Evolutionary conservation across 2,888 invertebrate species (phyloP).

Genomic region (Acanthacorydalis orientalis): DNA sequence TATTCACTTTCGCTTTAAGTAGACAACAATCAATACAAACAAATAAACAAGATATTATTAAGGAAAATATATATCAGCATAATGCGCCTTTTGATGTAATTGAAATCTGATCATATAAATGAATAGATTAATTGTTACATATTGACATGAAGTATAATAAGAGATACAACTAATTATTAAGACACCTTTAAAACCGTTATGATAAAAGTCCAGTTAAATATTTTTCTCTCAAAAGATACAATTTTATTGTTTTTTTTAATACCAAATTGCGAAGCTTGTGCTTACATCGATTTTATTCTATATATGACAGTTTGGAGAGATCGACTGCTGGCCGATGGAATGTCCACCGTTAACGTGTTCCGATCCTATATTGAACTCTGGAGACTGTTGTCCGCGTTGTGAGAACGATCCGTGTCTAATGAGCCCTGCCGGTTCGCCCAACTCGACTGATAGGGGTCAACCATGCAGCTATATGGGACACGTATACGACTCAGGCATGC

Average conservation of each 20-base stretch:
- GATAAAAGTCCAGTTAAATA: no score
- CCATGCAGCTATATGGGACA: slow-evolving; percentile 44
- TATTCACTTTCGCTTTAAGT: no score
- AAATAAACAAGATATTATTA: no score
- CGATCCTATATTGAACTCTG: slow-evolving; percentile 41
- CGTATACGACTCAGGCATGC: slow-evolving; percentile 38
- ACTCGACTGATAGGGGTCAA: slow-evolving; percentile 26
- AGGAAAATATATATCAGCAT: no score
- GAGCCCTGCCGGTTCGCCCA: slow-evolving; percentile 20
- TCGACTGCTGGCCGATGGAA: slow-evolving; percentile 77
- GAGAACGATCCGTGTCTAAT: slow-evolving; percentile 37
- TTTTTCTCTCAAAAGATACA: no score
- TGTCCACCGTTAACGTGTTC: slow-evolving; percentile 56
- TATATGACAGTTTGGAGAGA: slow-evolving; percentile 51
- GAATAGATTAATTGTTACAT: not conserved
- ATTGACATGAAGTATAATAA: no score
- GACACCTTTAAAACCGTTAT: no score
- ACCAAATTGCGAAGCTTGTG: no score
- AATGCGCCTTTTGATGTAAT: no score
- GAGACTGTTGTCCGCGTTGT: slow-evolving; percentile 56
- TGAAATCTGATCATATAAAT: not conserved
- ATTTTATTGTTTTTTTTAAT: no score
- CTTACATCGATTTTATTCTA: slow-evolving; percentile 9
- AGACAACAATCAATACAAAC: no score
- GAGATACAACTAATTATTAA: no score